Base-by-base conservation (phyloP, 2,113 vertebrate species). In the Oenanthe melanoleuca region DNA sequence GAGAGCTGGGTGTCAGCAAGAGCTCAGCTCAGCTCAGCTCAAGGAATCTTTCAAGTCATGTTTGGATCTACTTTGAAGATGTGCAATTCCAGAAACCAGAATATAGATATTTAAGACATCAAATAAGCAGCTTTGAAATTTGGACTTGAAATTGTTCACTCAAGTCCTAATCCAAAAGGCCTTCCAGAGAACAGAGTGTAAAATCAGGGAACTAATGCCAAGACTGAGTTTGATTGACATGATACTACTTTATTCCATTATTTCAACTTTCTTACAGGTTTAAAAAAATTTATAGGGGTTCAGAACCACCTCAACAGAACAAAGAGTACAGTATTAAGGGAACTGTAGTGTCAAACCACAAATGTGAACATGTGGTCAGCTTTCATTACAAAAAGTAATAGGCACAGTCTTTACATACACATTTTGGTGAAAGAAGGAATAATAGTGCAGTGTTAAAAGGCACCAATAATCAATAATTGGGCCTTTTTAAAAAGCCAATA, bases 181-280 rank as follows among this genome's bases (percentile, higher is more conserved):
- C 52, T 78, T 57, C 42, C 18, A 44, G 55, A 82, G 56, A 83
- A 74, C 3, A 8, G 52, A 74, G 72, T 0, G 0, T 7, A 67
- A 88, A 61, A 88, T 57, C 88, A 96, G 95, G 94, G 96, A 98
- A 95, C 95, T 91, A 93, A 97, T 37, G 40, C 92, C 93, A 96
- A 97, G 82, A 94, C 86, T 96, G 71, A 80, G 90, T 96, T 97
- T 96, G 87, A 96, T 95, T 96, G 50, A 95, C 80, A 97, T 82
- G 96, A 94, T 95, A 95, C 93, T 97, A 69, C 92, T 98, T 98
- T 98, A 98, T 97, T 98, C 86, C 97, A 95, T 95, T 94, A 73
- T 86, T 96, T 96, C 93, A 95, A 31, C 86, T 97, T 97, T 97
- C 96, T 97, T 97, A 98, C 97, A 98, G 55, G 69, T 97, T 97